Conservation (phyloP, 2,888 invertebrate species). For the Eucera pruinosa region DNA sequence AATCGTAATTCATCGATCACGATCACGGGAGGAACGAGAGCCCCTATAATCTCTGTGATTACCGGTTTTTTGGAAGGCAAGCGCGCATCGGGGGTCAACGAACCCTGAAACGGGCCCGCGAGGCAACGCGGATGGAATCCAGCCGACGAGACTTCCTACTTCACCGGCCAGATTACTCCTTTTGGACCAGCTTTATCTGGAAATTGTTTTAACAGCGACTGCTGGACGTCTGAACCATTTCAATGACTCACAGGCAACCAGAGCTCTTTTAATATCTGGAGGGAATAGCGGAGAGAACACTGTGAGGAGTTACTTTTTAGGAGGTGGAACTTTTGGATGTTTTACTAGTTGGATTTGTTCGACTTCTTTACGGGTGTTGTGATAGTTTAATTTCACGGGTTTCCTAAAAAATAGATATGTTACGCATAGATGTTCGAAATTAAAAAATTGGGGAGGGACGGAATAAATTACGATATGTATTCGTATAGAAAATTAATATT, state of each 20-base stretch:
- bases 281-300: background rate
- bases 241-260: background rate
- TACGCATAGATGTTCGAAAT: no score
- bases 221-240: background rate
- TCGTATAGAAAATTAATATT: no score
- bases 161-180: slow-evolving; percentile 20
- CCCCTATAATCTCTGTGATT: slow-evolving; percentile 60
- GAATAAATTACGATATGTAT: no score
- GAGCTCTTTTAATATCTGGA: background rate
- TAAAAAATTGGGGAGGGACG: no score
- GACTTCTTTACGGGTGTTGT: no score
- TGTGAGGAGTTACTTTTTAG: no score
- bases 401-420: no score
- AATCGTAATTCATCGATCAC: slow-evolving; percentile 62
- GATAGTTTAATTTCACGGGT: no score
- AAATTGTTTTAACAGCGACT: slow-evolving; percentile 14
- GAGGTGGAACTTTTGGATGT: no score
- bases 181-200: slow-evolving; percentile 12
- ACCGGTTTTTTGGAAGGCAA: slow-evolving; percentile 43
- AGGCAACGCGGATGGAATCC: slow-evolving; percentile 30
- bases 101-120: slow-evolving; percentile 29
- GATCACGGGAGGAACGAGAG: slow-evolving; percentile 23
- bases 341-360: no score
- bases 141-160: slow-evolving; percentile 27
- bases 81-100: slow-evolving; percentile 37